Conservation (phyloP, 2,113 vertebrate genomes). For the Eonycteris spelaea region DNA sequence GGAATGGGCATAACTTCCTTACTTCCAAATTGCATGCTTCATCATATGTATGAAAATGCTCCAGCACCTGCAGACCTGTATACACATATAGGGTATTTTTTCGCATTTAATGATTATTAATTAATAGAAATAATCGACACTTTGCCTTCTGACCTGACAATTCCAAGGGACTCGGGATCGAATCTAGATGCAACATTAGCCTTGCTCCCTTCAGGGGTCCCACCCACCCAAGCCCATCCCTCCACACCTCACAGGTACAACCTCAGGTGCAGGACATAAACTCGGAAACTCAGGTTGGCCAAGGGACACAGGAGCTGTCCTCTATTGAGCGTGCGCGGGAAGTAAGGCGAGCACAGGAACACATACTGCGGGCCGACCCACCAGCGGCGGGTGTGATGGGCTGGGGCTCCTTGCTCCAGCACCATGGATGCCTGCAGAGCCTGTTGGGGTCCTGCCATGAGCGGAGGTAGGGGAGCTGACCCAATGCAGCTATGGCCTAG, state of each 20-base stretch:
- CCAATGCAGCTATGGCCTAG: neutral
- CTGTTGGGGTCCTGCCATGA: constrained; percentile 25
- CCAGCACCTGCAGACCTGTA: neutral
- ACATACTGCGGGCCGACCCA: rapidly evolving
- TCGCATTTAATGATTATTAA: neutral
- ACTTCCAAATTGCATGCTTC: neutral
- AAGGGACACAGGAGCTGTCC: rapidly evolving
- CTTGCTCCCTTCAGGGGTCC: too few relatives aligned
- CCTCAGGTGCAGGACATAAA: too few relatives aligned
- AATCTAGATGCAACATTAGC: too few relatives aligned
- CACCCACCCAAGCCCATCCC: rapidly evolving
- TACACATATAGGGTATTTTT: neutral
- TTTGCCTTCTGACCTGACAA: neutral
- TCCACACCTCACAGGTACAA: rapidly evolving
- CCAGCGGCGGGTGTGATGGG: neutral
- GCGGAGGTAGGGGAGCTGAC: neutral
- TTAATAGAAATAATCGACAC: neutral
- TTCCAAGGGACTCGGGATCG: neutral
- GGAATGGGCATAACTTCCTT: neutral
- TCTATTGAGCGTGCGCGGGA: neutral
- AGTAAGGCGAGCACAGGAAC: neutral
- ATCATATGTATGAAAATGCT: neutral
- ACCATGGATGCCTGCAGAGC: constrained; percentile 52
- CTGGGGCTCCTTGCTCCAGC: neutral
- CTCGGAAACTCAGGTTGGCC: too few relatives aligned